Base-by-base conservation (phyloP, 2,888 invertebrate genomes). In the Synergus laeviventris region DNA sequence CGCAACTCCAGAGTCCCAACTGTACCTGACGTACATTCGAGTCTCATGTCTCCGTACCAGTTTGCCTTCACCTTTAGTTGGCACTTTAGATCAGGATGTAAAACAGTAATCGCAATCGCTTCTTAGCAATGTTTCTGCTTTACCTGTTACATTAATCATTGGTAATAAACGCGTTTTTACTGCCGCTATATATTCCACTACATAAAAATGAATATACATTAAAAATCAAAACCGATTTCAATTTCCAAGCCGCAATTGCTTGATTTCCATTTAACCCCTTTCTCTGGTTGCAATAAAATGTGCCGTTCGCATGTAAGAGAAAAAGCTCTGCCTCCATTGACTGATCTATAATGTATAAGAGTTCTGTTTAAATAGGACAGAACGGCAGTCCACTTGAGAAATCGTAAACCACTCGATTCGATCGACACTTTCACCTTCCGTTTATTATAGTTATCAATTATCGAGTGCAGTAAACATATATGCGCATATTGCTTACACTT, bases 41-140 rank as follows among this genome's bases (percentile, higher is more conserved):
- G 66, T 66, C 66, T 66, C 31, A 45, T 66, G 45, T 66, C 66
- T 24, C 31, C 66, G 66, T 66, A 66, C 66, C 66, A 16, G 66
- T 66, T 66, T 66, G 66, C 70, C 70, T 70, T 70, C 70, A 70
- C 70, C 49, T 70, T 70, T 70, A 70, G 31, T 31, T 70, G 36
- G 70, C 49, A 70, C 70, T 70, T 70, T 18, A 70, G 49, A 70
- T 70, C 70, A 70, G 70, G 70, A 70, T 70, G 49, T 70, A 70
- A 70, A 70, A 36, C 70, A 70, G 70, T 70, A 70, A 70, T 70
- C 70, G 70, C 70, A 70, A 31, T 70, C 49, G 70, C 70, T 70
- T 18, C 36, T 70, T 70, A 49, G 49, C 70, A 36, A 36, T 36
- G 31, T 70, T 70, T 70, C 70, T 70, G n/a, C 49, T 49, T 70